Evolutionary conservation across 2,797 vertebrate genomes (phyloP), one percentile per base, ranked within the genome.

Genomic region (Coilia nasus): DNA sequence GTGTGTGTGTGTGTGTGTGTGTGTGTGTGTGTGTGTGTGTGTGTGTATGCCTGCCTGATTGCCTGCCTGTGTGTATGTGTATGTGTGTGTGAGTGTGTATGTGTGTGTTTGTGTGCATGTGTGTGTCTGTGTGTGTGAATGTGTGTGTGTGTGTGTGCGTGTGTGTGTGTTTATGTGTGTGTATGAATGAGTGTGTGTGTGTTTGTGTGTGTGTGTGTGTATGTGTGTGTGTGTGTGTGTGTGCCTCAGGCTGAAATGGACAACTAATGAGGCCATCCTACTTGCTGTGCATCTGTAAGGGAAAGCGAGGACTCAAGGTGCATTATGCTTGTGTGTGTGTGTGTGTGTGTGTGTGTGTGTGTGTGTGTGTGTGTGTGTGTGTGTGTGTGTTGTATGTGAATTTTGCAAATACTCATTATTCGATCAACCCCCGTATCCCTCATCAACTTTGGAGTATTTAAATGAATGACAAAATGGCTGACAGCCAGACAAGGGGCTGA

Each of bases 181-280:
- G 28, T 75, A 28, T 41, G 67, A n/a, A n/a, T n/a, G n/a, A n/a
- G 67, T 75, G 67, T 75, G 67, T 75, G 67, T 41, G 67, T 41
- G 28, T 75, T 28, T 41, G 67, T 75, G 28, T 78, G 25, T 35
- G 67, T 75, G 71, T 75, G 41, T 82, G 46, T 64, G 15, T n/a
- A 41, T 75, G 67, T 41, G 67, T 41, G 67, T 78, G 25, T 75
- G 67, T 75, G 81, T 81, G 57, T 83, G 46, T 64, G 15, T n/a
- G 60, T 82, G 81, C 82, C 57, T 81, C 25, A 81, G 75, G 50
- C 64, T 62, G 46, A 3, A 23, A 21, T 46, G 44, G 62, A 35
- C 81, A 78, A 44, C 82, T 88, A 82, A 88, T 50, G 57, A 84
- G 56, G 54, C 14, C 81, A 59, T 85, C 60, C 87, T 81, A 84